Conservation (phyloP, 1,140 invertebrate genomes). For the Acromyrmex echinatior region DNA sequence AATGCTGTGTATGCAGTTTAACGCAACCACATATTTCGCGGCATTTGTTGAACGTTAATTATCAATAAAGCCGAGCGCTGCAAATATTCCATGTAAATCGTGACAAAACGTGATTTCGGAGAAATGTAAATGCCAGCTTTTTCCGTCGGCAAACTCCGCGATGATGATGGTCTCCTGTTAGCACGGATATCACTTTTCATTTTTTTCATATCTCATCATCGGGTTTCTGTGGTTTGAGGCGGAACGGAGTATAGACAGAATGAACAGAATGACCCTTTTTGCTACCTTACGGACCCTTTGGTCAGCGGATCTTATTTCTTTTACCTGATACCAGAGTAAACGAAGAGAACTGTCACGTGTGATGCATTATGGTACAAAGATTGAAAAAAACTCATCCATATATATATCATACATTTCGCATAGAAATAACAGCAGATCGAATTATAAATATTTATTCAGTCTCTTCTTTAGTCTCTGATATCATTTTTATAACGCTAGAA, state of each 20-base stretch:
- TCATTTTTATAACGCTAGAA: not conserved
- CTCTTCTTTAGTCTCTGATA: not conserved
- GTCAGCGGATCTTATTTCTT: constrained; percentile 8
- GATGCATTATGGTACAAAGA: not conserved
- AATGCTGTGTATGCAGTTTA: not conserved
- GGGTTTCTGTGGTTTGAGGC: constrained; percentile 48
- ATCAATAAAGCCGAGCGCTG: not conserved
- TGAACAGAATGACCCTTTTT: constrained; percentile 6
- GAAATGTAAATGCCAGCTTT: constrained; percentile 81
- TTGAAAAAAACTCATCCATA: not conserved
- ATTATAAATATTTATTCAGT: not conserved
- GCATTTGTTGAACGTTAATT: constrained; percentile 12
- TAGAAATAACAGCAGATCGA: not conserved
- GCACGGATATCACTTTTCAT: constrained; percentile 86
- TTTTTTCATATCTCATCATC: constrained; percentile 82
- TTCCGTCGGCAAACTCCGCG: constrained; percentile 73
- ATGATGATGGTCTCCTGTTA: constrained; percentile 83
- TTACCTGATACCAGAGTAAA: not conserved
- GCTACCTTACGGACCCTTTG: not conserved
- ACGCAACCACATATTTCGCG: not conserved
- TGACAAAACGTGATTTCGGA: constrained; percentile 64
- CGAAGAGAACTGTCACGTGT: not conserved
- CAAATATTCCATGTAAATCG: not conserved
- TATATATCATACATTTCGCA: not conserved
- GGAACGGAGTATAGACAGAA: not conserved